phyloP scores from a whole-genome alignment of 2,888 invertebrate genomes.

The Seira sanloemensis region DNA sequence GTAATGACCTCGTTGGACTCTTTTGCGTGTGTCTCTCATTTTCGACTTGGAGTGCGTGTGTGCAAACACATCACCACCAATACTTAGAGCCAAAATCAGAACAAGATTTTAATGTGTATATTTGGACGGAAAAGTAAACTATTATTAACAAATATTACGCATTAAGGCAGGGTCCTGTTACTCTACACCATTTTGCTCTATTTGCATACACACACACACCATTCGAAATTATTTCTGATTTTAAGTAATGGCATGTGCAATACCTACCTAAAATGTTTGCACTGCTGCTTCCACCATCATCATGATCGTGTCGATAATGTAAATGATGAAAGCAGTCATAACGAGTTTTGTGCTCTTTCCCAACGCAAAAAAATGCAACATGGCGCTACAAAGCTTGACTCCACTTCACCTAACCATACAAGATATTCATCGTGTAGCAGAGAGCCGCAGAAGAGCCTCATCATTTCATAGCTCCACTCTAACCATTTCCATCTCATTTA shows the following conservation, averaged over 20 bases:
- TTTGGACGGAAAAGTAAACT: not conserved
- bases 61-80: slow-evolving; percentile 24
- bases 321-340: slow-evolving; percentile 5
- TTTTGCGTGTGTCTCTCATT: slow-evolving; percentile 25
- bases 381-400: not conserved
- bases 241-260: too few relatives aligned
- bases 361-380: slow-evolving; percentile 30
- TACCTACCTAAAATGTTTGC: too few relatives aligned
- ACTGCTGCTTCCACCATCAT: too few relatives aligned
- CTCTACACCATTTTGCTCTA: too few relatives aligned
- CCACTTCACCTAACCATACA: too few relatives aligned
- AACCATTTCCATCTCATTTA: not conserved
- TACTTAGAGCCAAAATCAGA: slow-evolving; percentile 3
- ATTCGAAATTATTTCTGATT: not conserved
- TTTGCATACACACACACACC: not conserved
- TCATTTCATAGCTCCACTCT: not conserved
- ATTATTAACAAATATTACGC: slow-evolving; percentile 10
- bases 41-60: slow-evolving; percentile 22
- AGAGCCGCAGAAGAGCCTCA: not conserved
- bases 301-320: too few relatives aligned
- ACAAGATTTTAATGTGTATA: slow-evolving; percentile 14
- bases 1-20: slow-evolving; percentile 54
- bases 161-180: too few relatives aligned
- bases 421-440: too few relatives aligned
- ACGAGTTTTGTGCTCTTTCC: not conserved